These are phyloP conservation scores for Aphelocoma californica DNA, from an alignment of 2,797 vertebrate genomes.

Conservation along the genomic window DNA sequence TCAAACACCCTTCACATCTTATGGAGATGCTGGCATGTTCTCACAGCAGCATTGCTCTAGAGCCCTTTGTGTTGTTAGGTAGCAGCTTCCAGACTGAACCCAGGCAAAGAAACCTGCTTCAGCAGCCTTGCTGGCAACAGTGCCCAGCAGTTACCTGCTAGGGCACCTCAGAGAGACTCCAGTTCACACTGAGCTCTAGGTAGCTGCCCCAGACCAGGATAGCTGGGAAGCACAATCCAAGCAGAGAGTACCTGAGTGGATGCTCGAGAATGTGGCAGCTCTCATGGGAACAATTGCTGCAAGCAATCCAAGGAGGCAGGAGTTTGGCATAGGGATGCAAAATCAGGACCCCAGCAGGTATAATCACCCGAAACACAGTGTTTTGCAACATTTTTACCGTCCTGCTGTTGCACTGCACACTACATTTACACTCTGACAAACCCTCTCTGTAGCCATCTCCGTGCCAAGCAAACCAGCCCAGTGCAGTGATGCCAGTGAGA, in stretches of 20 bases:
- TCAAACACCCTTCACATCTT: not conserved
- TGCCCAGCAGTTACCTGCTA: no score
- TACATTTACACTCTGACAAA: not conserved
- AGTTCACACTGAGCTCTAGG: not conserved
- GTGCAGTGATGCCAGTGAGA: not conserved
- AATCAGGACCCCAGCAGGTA: not conserved
- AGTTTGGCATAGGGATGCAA: not conserved
- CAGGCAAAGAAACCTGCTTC: not conserved
- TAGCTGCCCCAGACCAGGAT: not conserved
- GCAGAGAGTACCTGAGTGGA: not conserved
- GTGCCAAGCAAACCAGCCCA: not conserved
- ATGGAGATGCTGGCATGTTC: not conserved
- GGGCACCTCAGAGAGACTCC: not conserved
- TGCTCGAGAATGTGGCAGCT: not conserved
- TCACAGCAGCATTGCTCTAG: not conserved
- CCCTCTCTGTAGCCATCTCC: not conserved
- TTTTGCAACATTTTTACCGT: not conserved
- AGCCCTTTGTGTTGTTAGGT: fast-evolving
- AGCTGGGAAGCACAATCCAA: not conserved
- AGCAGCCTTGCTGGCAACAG: not conserved
- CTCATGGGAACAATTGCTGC: not conserved
- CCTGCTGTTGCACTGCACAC: fast-evolving
- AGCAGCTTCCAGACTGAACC: not conserved
- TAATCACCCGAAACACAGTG: not conserved
- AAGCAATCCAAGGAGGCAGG: not conserved